Percentiles rank a stretch among this genome's conserved stretches.
phyloP scores from a whole-genome alignment of 2,113 vertebrate genomes.

The Terrapene triunguis region DNA sequence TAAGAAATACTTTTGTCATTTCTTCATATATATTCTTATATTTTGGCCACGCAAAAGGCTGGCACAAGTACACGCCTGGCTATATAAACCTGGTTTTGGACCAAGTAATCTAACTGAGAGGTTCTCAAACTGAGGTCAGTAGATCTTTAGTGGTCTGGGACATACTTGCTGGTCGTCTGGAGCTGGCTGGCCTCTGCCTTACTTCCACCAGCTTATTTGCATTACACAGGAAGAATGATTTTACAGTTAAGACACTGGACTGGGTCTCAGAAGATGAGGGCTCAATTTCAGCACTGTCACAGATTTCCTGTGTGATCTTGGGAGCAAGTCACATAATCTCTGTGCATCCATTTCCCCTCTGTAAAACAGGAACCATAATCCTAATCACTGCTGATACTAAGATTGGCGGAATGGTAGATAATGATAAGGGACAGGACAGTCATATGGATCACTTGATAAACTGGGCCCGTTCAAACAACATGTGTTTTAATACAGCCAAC shows the following conservation, averaged over 20 bases:
- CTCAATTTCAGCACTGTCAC: neutral
- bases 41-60: neutral
- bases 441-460: neutral
- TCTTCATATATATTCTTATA: neutral
- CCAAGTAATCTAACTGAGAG: neutral
- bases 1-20: neutral
- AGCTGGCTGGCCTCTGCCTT: neutral
- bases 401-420: neutral
- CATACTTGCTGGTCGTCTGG: neutral
- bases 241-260: neutral
- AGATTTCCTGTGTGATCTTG: neutral
- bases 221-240: neutral
- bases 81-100: neutral
- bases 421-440: neutral
- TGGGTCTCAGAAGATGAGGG: rapidly evolving
- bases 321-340: neutral
- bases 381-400: neutral
- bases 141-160: neutral
- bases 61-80: neutral
- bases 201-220: neutral
- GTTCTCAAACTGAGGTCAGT: neutral
- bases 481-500: neutral
- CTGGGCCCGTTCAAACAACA: neutral
- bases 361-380: neutral
- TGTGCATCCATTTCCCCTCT: neutral